Evolutionary conservation across 2,113 vertebrate species (phyloP).

Genomic region (Menidia beryllina): DNA sequence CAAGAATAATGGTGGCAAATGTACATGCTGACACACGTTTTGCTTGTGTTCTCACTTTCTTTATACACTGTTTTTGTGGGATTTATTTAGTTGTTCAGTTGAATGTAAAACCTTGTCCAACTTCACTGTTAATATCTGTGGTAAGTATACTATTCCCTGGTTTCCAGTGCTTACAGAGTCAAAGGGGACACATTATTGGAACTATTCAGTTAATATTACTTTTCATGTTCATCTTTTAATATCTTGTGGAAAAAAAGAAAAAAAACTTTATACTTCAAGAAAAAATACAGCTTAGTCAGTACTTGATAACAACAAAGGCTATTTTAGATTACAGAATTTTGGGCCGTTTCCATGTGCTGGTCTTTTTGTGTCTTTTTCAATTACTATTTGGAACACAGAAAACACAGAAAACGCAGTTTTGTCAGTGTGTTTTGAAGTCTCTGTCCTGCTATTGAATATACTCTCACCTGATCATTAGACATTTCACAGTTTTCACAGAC

Average conservation of each 20-base stretch:
- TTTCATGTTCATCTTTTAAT: neutral
- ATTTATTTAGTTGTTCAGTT: no score
- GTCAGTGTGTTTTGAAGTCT: no score
- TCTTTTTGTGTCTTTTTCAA: neutral
- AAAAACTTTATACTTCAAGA: neutral
- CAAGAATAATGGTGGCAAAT: conserved; percentile 51
- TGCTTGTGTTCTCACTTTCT: neutral
- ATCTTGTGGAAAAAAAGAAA: neutral
- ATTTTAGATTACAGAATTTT: neutral
- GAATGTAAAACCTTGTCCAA: neutral
- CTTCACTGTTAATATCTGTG: neutral
- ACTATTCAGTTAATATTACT: neutral
- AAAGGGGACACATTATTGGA: neutral
- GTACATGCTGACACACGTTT: conserved; percentile 34
- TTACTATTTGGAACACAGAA: neutral
- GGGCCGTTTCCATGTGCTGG: neutral
- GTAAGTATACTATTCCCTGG: neutral
- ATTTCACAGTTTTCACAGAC: no score
- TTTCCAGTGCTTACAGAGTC: neutral
- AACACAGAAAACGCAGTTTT: neutral
- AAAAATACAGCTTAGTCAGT: neutral
- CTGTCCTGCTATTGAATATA: no score
- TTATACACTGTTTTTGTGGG: neutral
- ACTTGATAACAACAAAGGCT: neutral
- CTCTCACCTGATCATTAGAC: no score